Evolutionary conservation across 2,113 vertebrate genomes (phyloP).

Genomic region (Peromyscus leucopus): DNA sequence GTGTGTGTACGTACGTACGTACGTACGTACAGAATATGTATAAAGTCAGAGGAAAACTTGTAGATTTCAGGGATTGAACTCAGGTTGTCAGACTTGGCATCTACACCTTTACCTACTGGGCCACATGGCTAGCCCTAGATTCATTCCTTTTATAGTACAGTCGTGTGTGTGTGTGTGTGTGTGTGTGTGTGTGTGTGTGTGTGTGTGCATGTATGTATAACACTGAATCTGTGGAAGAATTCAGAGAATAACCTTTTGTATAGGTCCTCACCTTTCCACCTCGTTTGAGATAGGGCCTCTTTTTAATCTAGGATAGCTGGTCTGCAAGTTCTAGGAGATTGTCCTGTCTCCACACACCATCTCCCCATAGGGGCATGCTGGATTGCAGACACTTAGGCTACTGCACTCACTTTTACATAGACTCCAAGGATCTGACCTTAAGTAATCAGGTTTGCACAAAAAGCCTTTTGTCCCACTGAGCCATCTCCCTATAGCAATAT

Average conservation of each 20-base stretch:
- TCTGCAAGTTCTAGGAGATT: not conserved
- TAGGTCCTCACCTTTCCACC: not conserved
- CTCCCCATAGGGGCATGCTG: not conserved
- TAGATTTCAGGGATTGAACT: not conserved
- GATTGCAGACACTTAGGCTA: not conserved
- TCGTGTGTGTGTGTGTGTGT: not conserved
- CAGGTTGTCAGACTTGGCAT: not conserved
- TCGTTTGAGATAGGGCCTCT: not conserved
- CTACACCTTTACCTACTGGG: not conserved
- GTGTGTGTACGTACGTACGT: not conserved
- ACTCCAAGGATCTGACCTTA: not conserved
- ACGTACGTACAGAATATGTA: not conserved
- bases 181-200: not conserved
- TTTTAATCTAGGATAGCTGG: not conserved
- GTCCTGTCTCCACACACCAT: not conserved
- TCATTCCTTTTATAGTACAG: constrained; percentile 11
- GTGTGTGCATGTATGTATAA: too few relatives aligned
- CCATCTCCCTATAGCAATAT: not conserved
- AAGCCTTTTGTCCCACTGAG: not conserved
- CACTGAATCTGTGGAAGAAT: not conserved
- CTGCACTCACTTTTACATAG: not conserved
- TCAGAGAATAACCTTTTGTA: not conserved
- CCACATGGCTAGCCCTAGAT: not conserved
- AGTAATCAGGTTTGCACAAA: not conserved
- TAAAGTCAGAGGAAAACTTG: not conserved